Evolutionary conservation across 2,113 vertebrate species (phyloP), one percentile per base, ranked within the genome.

Genomic region (Cololabis saira): DNA sequence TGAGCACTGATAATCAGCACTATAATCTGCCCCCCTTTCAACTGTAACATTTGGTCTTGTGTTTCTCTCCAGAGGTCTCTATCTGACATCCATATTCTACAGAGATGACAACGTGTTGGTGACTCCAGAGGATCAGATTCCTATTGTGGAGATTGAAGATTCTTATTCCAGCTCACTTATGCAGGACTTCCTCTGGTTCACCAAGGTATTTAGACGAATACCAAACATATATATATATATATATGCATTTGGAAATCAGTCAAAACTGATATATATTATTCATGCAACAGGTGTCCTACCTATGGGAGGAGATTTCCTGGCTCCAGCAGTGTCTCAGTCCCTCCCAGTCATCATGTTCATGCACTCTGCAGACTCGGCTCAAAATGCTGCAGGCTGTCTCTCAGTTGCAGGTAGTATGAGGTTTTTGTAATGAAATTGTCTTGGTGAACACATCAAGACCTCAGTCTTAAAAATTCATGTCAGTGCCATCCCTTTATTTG

Each of bases 171-270:
- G 93, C 77, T 93, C 95, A 15, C 92, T 96, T 11, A 93, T 95
- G 91, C 96, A 97, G 81, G 95, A 97, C 78, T 96, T 96, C 79
- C 93, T 97, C 21, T 97, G 96, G 96, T 96, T 97, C 77, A 95
- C 93, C 7, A 97, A 97, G 95, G 96, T 97, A 37, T 37, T 1
- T 11, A 67, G 19, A 30, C 10, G 19, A n/a, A 24, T 5, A 64
- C 19, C 33, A 37, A 4, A 37, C 33, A 37, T 7, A 37, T 7
- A 37, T 9, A 37, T 9, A 7, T 1, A 37, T 1, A 37, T 1
- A 37, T 7, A 37, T 7, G 10, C 10, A 9, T 7, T 4, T 7
- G 10, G 3, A 37, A 3, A 37, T 7, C 33, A 37, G 10, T 37
- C 33, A 9, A 7, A 7, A 37, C 33, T 37, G 33, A 37, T 37